Conservation (phyloP, 2,888 invertebrate genomes). For the Tiliacea citrago region DNA sequence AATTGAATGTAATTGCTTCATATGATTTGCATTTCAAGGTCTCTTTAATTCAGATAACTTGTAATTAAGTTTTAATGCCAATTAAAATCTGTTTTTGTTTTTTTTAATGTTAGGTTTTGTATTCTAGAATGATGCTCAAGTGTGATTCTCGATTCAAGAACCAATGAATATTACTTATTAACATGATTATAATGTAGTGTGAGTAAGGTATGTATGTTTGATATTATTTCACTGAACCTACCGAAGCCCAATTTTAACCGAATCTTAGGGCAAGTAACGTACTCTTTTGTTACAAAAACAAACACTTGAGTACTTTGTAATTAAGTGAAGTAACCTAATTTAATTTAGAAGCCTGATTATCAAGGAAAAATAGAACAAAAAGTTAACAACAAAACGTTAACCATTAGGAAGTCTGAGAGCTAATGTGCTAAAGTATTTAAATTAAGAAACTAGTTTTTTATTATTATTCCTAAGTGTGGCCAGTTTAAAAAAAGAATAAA, state of each 20-base stretch:
- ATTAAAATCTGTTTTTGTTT: conserved; percentile 21
- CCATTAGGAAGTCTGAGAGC: conserved; percentile 1
- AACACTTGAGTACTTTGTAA: background rate
- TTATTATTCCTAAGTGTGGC: background rate
- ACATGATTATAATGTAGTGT: background rate
- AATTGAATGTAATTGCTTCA: conserved; percentile 3
- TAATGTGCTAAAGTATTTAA: conserved; percentile 2
- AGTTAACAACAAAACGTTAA: background rate
- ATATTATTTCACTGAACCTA: background rate
- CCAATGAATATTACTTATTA: no score
- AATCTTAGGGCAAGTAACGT: background rate
- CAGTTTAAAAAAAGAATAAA: background rate
- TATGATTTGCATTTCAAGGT: conserved; percentile 36
- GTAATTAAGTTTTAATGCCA: conserved; percentile 23
- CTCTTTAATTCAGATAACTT: conserved; percentile 13
- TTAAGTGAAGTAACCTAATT: background rate
- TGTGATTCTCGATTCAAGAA: background rate
- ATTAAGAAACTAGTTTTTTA: background rate
- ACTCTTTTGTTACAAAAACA: background rate
- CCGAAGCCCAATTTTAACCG: background rate
- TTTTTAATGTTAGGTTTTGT: background rate
- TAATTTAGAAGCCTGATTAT: background rate
- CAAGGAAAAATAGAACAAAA: background rate
- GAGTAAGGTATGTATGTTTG: background rate
- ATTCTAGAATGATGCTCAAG: conserved; percentile 10